Percentiles rank a stretch among this genome's conserved stretches.
These are phyloP conservation scores for Zaprionus inermis DNA, from an alignment of 1,140 invertebrate species.

Conservation along the genomic window DNA sequence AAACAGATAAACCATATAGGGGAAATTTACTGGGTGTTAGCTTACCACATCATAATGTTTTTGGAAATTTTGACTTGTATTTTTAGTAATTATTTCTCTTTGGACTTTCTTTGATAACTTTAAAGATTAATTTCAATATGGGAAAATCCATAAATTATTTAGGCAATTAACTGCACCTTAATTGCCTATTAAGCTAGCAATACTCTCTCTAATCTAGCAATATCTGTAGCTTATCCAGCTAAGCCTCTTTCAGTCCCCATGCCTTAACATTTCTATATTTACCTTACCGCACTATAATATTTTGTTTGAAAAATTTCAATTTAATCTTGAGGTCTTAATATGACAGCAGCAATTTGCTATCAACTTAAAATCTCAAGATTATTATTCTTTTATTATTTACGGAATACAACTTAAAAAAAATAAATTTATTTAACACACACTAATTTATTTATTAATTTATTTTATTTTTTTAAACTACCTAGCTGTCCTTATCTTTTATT, in stretches of 20 bases:
- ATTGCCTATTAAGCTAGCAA: not conserved
- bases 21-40: not conserved
- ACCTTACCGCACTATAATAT: no score
- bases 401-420: no score
- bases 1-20: not conserved
- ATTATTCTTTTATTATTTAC: no score
- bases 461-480: no score
- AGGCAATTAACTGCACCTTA: not conserved
- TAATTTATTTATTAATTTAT: no score
- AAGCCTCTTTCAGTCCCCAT: not conserved
- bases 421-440: no score
- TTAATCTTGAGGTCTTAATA: no score
- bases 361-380: no score
- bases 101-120: not conserved
- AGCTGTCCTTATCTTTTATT: no score
- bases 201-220: not conserved
- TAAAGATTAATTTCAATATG: not conserved
- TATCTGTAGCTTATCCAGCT: not conserved
- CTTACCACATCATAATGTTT: not conserved
- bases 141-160: not conserved
- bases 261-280: no score
- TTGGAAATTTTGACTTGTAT: not conserved
- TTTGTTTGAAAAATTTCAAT: no score
- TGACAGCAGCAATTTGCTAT: no score
- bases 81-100: not conserved